Percentiles rank a stretch among this genome's conserved stretches.
Evolutionary conservation across 2,888 invertebrate genomes (phyloP).

Genomic region (Catocala sponsa): DNA sequence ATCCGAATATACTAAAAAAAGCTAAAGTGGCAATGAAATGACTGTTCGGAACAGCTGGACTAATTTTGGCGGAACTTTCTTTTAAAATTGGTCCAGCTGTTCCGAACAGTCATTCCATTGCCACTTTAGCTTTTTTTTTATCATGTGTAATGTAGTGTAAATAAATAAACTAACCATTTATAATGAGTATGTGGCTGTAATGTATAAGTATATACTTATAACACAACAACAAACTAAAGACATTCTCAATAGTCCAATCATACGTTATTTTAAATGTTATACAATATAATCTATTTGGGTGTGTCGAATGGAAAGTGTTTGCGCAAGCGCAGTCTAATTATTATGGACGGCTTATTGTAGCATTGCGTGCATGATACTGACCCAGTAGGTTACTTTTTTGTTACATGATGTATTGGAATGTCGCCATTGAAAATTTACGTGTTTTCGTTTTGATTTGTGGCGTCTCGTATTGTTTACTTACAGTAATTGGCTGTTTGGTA

Average conservation of each 20-base stretch:
- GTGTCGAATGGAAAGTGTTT: constrained; percentile 57
- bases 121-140: no score
- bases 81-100: no score
- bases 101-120: no score
- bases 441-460: neutral
- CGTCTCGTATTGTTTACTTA: no score
- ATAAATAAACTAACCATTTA: no score
- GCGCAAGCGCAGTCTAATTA: constrained; percentile 51
- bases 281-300: constrained; percentile 45
- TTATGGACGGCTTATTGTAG: constrained; percentile 49
- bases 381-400: constrained; percentile 44
- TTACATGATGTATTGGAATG: constrained; percentile 30
- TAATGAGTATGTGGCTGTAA: no score
- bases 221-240: neutral
- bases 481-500: no score
- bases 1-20: no score
- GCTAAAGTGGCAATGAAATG: no score
- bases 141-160: no score
- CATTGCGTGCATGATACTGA: constrained; percentile 53
- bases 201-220: neutral
- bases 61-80: no score
- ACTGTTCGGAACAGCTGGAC: no score
- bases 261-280: constrained; percentile 37
- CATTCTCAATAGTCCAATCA: constrained; percentile 3
- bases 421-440: constrained; percentile 10